phyloP scores from a whole-genome alignment of 2,113 vertebrate species.

The Melospiza melodia region DNA sequence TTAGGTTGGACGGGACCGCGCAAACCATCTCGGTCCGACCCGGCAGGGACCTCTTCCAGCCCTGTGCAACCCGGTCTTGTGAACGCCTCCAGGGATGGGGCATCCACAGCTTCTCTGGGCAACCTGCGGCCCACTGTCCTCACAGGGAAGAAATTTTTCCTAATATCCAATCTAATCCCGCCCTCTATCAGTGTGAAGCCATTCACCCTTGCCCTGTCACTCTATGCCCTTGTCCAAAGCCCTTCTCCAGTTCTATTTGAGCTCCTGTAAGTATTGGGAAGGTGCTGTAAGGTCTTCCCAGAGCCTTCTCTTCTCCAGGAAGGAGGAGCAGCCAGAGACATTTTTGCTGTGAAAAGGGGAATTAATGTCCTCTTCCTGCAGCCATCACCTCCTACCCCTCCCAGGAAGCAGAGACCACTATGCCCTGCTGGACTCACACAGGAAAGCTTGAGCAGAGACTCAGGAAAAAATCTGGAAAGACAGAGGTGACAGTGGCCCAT shows the following conservation, averaged over 20 bases:
- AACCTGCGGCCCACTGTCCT: not conserved
- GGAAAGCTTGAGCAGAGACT: not conserved
- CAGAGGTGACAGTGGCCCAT: not conserved
- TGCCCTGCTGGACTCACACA: fast-evolving
- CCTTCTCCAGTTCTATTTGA: not conserved
- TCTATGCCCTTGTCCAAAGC: too few relatives aligned
- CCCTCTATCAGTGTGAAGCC: not conserved
- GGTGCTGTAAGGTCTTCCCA: not conserved
- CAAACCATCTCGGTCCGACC: not conserved
- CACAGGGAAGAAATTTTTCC: not conserved
- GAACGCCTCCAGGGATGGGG: not conserved
- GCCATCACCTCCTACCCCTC: not conserved
- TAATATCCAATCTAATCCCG: too few relatives aligned
- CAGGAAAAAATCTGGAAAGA: not conserved
- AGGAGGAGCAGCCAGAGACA: not conserved
- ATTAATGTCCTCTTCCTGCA: not conserved
- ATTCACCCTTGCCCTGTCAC: not conserved
- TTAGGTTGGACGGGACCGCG: not conserved
- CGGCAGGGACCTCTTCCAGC: not conserved
- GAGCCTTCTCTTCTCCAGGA: not conserved
- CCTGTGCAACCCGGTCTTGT: not conserved
- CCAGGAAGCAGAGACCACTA: not conserved
- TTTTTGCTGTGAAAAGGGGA: not conserved
- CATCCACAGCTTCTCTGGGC: not conserved
- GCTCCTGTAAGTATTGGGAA: not conserved